A percentile compares a stretch with the other conserved stretches of the same genome.
phyloP scores from a whole-genome alignment of 2,888 invertebrate species.

The Lymantria dispar region DNA sequence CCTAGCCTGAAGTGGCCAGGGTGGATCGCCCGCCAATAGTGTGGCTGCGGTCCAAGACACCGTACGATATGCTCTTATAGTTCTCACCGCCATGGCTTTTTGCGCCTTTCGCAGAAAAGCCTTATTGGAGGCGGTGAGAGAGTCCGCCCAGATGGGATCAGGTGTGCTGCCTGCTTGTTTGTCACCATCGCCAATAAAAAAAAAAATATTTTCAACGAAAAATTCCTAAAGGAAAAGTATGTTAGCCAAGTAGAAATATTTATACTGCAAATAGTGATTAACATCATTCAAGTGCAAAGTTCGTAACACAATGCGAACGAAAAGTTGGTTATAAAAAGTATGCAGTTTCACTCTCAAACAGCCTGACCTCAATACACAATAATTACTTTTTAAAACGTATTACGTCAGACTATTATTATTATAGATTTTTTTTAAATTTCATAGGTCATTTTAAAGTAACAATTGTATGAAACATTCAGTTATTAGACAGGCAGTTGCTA shows the following conservation, averaged over 20 bases:
- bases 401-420: conserved; percentile 11
- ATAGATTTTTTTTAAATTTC: background rate
- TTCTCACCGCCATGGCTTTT: too few relatives aligned
- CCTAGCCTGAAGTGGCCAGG: too few relatives aligned
- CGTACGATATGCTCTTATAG: too few relatives aligned
- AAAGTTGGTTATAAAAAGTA: conserved; percentile 40
- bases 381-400: conserved; percentile 21
- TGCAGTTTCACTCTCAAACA: conserved; percentile 55
- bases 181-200: background rate
- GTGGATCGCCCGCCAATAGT: too few relatives aligned
- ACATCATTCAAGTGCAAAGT: conserved; percentile 16
- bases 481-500: too few relatives aligned
- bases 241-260: conserved; percentile 6
- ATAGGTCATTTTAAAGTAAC: too few relatives aligned
- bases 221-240: conserved; percentile 12
- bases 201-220: conserved; percentile 4
- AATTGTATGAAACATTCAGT: too few relatives aligned
- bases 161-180: too few relatives aligned
- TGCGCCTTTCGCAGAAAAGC: too few relatives aligned
- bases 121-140: too few relatives aligned
- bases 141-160: too few relatives aligned
- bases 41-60: too few relatives aligned
- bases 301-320: conserved; percentile 28
- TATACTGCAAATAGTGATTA: background rate
- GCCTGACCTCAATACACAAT: conserved; percentile 39